Evolutionary conservation across 1,140 invertebrate species (phyloP).

Genomic region (Theocolax elegans): DNA sequence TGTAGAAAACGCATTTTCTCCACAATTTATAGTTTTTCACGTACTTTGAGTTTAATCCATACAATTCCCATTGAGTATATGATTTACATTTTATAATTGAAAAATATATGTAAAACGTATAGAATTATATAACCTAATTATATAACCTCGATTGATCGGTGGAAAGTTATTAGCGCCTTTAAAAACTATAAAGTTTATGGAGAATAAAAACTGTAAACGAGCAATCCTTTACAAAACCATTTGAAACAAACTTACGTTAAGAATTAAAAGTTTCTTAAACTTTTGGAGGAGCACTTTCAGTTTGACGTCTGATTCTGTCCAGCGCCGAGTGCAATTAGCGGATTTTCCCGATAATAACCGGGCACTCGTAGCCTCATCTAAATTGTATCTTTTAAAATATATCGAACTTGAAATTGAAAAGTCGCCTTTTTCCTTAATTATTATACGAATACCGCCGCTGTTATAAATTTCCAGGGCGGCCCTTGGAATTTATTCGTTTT

Average conservation of each 20-base stretch:
- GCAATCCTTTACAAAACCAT: no score
- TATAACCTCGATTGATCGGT: no score
- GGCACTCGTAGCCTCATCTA: slow-evolving; percentile 36
- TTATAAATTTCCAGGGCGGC: slow-evolving; percentile 50
- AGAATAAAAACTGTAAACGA: no score
- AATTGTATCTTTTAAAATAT: slow-evolving; percentile 65
- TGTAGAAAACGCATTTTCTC: no score
- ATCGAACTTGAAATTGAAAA: slow-evolving; percentile 63
- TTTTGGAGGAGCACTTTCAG: slow-evolving; percentile 28
- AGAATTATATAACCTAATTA: no score
- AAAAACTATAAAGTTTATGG: no score
- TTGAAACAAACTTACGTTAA: slow-evolving; percentile 34
- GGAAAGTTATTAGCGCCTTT: no score
- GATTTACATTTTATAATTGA: no score
- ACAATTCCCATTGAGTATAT: no score
- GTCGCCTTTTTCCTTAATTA: slow-evolving; percentile 56
- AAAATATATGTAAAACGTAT: no score
- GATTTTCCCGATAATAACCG: slow-evolving; percentile 50
- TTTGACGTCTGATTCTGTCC: background rate
- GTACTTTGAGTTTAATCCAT: no score
- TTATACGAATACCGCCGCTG: slow-evolving; percentile 52
- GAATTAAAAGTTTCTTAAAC: slow-evolving; percentile 45
- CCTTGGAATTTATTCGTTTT: slow-evolving; percentile 40
- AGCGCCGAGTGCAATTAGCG: slow-evolving; percentile 54
- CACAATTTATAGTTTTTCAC: no score